These are phyloP conservation scores for Oplegnathus fasciatus DNA, from an alignment of 2,113 vertebrate genomes.

Conservation along the genomic window DNA sequence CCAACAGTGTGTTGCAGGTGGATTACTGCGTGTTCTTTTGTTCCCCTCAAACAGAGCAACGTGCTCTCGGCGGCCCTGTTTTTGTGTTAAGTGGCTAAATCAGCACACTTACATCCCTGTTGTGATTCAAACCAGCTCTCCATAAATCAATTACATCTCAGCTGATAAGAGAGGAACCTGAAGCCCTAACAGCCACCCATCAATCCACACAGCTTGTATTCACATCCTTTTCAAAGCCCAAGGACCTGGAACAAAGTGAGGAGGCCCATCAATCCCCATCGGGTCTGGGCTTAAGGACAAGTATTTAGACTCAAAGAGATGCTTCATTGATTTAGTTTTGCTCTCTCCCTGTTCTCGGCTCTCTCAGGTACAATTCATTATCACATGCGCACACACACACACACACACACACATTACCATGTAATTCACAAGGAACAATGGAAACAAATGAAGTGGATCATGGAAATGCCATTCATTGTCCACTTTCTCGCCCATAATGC, in stretches of 20 bases:
- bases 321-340: constrained; percentile 44
- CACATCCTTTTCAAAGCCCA: constrained; percentile 57
- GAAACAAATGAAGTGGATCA: constrained; percentile 14
- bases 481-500: not conserved
- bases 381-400: not conserved
- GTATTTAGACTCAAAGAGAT: constrained; percentile 52
- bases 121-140: constrained; percentile 74
- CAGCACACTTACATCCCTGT: constrained; percentile 64
- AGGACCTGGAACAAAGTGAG: constrained; percentile 56
- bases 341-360: constrained; percentile 19
- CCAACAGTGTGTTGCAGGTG: constrained; percentile 19
- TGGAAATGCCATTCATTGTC: constrained; percentile 8
- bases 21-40: constrained; percentile 54
- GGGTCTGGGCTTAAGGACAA: constrained; percentile 24
- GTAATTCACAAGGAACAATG: not conserved
- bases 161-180: constrained; percentile 75
- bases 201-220: constrained; percentile 62
- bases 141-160: constrained; percentile 80
- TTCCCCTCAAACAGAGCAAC: constrained; percentile 57
- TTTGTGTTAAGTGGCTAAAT: constrained; percentile 75
- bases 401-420: not conserved
- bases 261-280: constrained; percentile 55
- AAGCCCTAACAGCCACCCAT: constrained; percentile 59
- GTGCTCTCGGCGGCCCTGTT: constrained; percentile 55
- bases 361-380: constrained; percentile 35